Evolutionary conservation across 2,888 invertebrate genomes (phyloP).

Genomic region (Margaritifera margaritifera): DNA sequence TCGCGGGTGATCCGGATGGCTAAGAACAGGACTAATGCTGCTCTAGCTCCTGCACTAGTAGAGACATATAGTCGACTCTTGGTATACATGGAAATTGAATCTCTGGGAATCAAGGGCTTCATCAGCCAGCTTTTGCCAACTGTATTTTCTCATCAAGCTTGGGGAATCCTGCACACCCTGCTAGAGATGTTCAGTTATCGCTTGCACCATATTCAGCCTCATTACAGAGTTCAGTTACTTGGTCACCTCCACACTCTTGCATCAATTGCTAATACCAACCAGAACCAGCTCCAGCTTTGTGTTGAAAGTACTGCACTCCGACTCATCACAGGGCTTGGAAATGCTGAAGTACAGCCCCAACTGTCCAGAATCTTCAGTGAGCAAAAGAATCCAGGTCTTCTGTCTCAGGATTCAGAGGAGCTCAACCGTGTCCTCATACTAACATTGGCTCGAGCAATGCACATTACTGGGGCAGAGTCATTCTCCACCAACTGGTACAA

Average conservation of each 20-base stretch:
- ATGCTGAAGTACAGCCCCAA: conserved; percentile 94
- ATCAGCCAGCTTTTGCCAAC: conserved; percentile 93
- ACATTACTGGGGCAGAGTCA: conserved; percentile 84
- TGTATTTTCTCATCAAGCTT: conserved; percentile 92
- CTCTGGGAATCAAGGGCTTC: conserved; percentile 96
- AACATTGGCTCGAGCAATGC: conserved; percentile 93
- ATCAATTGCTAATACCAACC: conserved; percentile 93
- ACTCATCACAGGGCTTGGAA: conserved; percentile 91
- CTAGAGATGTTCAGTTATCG: conserved; percentile 97
- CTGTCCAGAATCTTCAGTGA: conserved; percentile 92
- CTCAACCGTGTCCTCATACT: conserved; percentile 93
- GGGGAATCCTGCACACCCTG: conserved; percentile 95
- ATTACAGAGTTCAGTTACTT: conserved; percentile 92
- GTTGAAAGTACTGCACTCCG: conserved; percentile 91
- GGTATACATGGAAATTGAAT: conserved; percentile 97
- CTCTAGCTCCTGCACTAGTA: conserved; percentile 91
- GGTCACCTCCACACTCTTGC: conserved; percentile 93
- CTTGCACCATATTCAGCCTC: conserved; percentile 96
- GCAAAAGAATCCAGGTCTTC: conserved; percentile 84
- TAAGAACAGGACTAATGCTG: conserved; percentile 86
- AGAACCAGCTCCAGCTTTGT: conserved; percentile 93
- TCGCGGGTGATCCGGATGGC: conserved; percentile 93
- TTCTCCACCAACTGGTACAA: conserved; percentile 88
- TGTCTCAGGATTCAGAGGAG: conserved; percentile 96
- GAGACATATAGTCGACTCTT: conserved; percentile 94